Evolutionary conservation across 2,797 vertebrate genomes (phyloP), one percentile per base, ranked within the genome.

Genomic region (Amblyraja radiata): DNA sequence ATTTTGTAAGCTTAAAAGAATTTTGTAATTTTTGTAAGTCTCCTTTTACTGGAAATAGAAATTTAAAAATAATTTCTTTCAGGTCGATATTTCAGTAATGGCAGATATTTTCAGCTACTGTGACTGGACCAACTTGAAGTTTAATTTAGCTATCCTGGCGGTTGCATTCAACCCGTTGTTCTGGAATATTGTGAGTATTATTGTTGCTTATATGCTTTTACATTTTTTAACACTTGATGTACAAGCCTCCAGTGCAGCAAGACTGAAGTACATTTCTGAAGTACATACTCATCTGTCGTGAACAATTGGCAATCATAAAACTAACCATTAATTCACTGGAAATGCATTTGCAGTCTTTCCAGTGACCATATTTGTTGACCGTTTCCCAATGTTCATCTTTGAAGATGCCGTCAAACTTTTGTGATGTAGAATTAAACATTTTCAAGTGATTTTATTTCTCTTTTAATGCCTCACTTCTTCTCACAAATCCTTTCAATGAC

Each of bases 151-250:
- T 0, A 68, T 96, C 16, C 93, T 97, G 76, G 94, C 95, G 88
- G 97, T 98, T 0, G 83, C 96, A 93, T 98, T 98, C 95, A 98
- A 97, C 91, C 97, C 97, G 0, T 94, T 97, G 93, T 98, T 97
- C 95, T 98, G 97, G 97, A 98, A 98, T 2, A 95, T 97, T 97
- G 97, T 98, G 95, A 96, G 97, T 94, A 80, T 39, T 0, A 25
- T 14, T 76, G 8, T 74, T 36, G 9, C 3, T 28, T 74, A 21
- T 28, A 76, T 18, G 3, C 16, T 88, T 88, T 63, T 36, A n/a
- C n/a, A 10, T 68, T 21, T 18, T 88, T 88, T 32, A 68, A 7
- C 16, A 46, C 9, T 28, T 58, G 21, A 9, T 88, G 63, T 23
- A 84, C 14, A 28, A 13, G 11, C 14, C 36, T 88, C 18, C 61